Percentiles rank a stretch among this genome's conserved stretches.
These are phyloP conservation scores for Anastrepha obliqua DNA, from an alignment of 1,140 invertebrate species.

Conservation along the genomic window DNA sequence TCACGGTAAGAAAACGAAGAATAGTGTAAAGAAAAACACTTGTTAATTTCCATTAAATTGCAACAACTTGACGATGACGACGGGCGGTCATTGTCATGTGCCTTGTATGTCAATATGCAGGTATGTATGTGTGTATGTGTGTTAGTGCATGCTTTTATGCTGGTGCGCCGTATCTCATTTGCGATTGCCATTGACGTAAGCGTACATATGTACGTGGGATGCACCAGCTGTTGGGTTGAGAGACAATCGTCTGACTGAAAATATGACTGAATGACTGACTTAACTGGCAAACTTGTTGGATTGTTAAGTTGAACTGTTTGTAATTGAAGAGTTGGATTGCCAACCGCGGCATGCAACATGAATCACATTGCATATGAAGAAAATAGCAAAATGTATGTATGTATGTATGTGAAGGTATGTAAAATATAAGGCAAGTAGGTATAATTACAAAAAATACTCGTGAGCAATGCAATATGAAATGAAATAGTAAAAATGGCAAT, in stretches of 20 bases:
- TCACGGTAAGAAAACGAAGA: constrained; percentile 2
- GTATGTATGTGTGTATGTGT: not conserved
- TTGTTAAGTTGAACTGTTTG: not conserved
- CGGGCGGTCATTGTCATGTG: constrained; percentile 36
- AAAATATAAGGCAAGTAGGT: not conserved
- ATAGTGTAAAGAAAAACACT: constrained; percentile 47
- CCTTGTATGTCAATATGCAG: not conserved
- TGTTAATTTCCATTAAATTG: constrained; percentile 53
- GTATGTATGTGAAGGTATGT: not conserved
- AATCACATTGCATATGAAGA: not conserved
- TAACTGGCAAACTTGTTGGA: not conserved
- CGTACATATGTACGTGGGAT: not conserved
- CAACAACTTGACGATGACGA: constrained; percentile 49
- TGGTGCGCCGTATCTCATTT: not conserved
- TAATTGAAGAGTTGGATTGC: constrained; percentile 25
- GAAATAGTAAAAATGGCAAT: not conserved
- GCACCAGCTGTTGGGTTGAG: not conserved
- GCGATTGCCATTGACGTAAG: constrained; percentile 33
- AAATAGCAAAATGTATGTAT: not conserved
- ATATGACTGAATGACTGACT: constrained; percentile 1
- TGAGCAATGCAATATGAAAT: not conserved
- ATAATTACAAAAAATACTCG: not conserved
- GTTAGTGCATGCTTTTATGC: not conserved
- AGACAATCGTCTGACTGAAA: not conserved
- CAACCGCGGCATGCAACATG: constrained; percentile 4